Percentiles rank a stretch among this genome's conserved stretches.
Evolutionary conservation across 2,113 vertebrate genomes (phyloP).

Genomic region (Parotia lawesii): DNA sequence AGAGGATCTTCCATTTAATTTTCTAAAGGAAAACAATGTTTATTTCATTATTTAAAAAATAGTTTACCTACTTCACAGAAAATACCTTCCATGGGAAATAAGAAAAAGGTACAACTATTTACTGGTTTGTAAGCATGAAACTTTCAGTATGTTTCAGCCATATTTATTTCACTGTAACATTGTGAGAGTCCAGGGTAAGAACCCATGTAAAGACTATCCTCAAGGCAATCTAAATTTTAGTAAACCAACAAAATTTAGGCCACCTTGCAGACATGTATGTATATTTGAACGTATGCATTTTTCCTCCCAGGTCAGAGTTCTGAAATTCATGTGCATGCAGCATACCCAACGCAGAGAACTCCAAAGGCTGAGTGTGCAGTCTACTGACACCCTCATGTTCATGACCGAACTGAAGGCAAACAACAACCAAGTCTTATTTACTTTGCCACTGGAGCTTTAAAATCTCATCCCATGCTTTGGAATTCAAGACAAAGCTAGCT

Average conservation of each 20-base stretch:
- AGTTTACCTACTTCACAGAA: not conserved
- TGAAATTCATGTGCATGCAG: not conserved
- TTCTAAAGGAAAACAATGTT: not conserved
- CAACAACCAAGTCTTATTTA: not conserved
- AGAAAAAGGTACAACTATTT: not conserved
- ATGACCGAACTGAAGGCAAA: not conserved
- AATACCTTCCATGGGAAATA: not conserved
- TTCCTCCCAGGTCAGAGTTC: not conserved
- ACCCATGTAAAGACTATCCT: not conserved
- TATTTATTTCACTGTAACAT: not conserved
- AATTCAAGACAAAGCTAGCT: not conserved
- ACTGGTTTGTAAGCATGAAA: not conserved
- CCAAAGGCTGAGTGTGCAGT: not conserved
- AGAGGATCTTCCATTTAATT: not conserved
- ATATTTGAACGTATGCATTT: accelerated
- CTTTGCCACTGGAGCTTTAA: not conserved
- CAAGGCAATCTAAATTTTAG: not conserved
- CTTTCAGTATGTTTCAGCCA: not conserved
- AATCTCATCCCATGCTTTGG: not conserved
- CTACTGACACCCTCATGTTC: not conserved
- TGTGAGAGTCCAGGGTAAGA: not conserved
- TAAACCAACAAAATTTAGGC: not conserved
- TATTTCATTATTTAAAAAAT: not conserved
- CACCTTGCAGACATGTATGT: not conserved
- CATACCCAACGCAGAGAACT: accelerated